Evolutionary conservation across 2,797 vertebrate species (phyloP).

Genomic region (Harpagifer antarcticus): DNA sequence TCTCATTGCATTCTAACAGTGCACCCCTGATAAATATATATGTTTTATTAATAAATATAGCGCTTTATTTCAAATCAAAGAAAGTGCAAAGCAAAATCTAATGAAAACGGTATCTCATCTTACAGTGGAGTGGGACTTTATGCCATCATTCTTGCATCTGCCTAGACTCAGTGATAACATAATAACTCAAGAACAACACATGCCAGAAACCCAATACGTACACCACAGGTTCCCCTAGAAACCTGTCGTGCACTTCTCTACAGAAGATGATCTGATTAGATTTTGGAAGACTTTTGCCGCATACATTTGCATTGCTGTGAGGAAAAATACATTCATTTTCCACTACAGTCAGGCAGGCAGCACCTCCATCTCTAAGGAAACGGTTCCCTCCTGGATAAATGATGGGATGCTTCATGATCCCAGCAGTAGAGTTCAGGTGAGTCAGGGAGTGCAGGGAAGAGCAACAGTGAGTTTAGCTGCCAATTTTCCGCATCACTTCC

Average conservation of each 20-base stretch:
- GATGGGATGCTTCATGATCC: conserved; percentile 29
- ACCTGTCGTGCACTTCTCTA: conserved; percentile 23
- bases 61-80: conserved; percentile 10
- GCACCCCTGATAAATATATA: background rate
- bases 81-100: conserved; percentile 1
- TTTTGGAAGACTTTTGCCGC: conserved; percentile 36
- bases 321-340: conserved; percentile 33
- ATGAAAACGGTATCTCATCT: conserved; percentile 30
- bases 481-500: conserved; percentile 50
- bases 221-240: conserved; percentile 39
- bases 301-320: conserved; percentile 55
- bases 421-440: conserved; percentile 37
- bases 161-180: conserved; percentile 43
- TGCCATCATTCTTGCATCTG: conserved; percentile 35
- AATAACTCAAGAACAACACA: conserved; percentile 56
- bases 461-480: conserved; percentile 23
- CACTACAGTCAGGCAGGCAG: conserved; percentile 1
- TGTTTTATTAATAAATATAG: conserved; percentile 16
- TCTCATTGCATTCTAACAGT: background rate
- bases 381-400: conserved; percentile 25
- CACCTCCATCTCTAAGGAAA: conserved; percentile 12
- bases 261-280: conserved; percentile 52
- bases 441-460: conserved; percentile 26
- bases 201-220: conserved; percentile 41
- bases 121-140: conserved; percentile 20